Percentiles rank a stretch among this genome's conserved stretches.
These are phyloP conservation scores for Danaus melanippus DNA, from an alignment of 1,140 invertebrate genomes.

Conservation along the genomic window DNA sequence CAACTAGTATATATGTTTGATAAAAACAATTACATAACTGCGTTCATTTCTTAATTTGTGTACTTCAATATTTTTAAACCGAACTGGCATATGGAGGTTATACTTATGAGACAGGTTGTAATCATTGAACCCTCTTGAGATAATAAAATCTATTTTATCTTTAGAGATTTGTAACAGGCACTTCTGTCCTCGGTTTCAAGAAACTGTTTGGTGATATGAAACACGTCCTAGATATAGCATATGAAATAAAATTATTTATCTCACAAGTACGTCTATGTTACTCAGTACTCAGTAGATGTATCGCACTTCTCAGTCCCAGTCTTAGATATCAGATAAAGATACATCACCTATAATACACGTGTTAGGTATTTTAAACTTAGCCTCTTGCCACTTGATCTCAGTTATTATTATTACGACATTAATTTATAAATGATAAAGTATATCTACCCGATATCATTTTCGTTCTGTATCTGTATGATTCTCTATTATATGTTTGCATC, in stretches of 20 bases:
- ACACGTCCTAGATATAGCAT: no score
- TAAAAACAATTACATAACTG: no score
- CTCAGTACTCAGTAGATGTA: no score
- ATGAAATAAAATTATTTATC: no score
- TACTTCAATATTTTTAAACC: no score
- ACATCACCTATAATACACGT: neutral
- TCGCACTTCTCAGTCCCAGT: no score
- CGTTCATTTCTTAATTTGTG: no score
- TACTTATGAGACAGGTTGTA: neutral
- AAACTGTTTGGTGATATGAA: neutral
- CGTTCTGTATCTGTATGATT: neutral
- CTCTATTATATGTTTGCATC: constrained; percentile 4
- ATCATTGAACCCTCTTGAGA: constrained; percentile 14
- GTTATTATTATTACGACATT: neutral
- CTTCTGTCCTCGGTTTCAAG: constrained; percentile 9
- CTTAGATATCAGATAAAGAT: constrained; percentile 2
- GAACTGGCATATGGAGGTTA: no score
- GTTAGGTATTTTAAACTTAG: no score
- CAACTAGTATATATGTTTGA: no score
- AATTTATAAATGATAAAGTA: constrained; percentile 4
- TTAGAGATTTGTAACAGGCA: constrained; percentile 15
- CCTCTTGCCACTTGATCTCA: no score
- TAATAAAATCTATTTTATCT: constrained; percentile 10
- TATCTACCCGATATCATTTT: neutral
- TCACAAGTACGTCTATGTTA: no score